phyloP scores from a whole-genome alignment of 1,140 invertebrate species.

The Maconellicoccus hirsutus region DNA sequence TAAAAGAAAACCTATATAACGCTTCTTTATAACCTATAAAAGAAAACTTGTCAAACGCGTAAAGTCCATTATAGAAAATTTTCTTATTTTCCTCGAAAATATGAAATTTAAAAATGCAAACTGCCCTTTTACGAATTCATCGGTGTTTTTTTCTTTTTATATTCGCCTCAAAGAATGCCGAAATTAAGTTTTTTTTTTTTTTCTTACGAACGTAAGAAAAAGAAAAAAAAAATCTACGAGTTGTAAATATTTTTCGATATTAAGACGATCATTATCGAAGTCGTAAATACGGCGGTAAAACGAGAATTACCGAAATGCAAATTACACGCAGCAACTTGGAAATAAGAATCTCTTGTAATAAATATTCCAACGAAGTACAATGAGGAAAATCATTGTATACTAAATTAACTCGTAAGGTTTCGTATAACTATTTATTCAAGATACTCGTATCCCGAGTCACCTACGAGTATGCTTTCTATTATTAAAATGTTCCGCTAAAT shows the following conservation, averaged over 20 bases:
- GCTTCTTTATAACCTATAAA: neutral
- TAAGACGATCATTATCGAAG: no score
- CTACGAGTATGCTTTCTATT: neutral
- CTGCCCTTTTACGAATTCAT: neutral
- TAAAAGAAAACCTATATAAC: neutral
- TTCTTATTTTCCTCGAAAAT: neutral
- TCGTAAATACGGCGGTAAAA: no score
- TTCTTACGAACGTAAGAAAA: neutral
- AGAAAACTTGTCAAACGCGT: conserved; percentile 7
- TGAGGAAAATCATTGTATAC: neutral
- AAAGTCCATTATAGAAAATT: neutral
- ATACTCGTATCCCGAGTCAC: no score
- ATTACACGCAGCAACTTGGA: no score
- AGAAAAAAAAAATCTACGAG: no score
- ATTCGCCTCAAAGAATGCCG: neutral
- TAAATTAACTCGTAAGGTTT: neutral
- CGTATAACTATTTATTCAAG: no score
- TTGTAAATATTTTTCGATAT: no score
- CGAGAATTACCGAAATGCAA: no score
- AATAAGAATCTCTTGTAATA: no score
- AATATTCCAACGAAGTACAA: no score
- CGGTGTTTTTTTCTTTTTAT: neutral
- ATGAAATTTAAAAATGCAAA: neutral
- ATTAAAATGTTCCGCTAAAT: neutral
- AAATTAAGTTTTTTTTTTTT: neutral